A percentile compares a stretch with the other conserved stretches of the same genome.
These are phyloP conservation scores for Caranx melampygus DNA, from an alignment of 2,113 vertebrate genomes.

Conservation along the genomic window DNA sequence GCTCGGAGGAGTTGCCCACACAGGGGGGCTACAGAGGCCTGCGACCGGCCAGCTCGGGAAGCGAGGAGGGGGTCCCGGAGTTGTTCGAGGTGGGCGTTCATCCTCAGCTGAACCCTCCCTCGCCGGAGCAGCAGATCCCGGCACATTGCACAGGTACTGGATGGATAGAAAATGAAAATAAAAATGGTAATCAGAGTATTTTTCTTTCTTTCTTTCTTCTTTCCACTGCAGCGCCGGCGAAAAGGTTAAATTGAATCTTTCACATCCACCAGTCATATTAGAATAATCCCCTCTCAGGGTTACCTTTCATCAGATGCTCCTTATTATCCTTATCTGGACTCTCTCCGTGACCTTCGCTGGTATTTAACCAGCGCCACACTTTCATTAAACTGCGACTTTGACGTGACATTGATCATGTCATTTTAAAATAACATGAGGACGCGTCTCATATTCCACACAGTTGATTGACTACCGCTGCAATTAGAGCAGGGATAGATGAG, in stretches of 20 bases:
- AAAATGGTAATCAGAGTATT: too few species aligned
- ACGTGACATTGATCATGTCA: constrained; percentile 49
- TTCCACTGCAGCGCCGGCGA: not conserved
- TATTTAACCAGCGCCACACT: constrained; percentile 6
- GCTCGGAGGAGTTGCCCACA: constrained; percentile 73
- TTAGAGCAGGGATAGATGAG: constrained; percentile 36
- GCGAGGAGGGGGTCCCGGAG: constrained; percentile 55
- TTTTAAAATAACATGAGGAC: constrained; percentile 34
- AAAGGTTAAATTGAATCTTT: not conserved
- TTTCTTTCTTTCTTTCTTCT: not conserved
- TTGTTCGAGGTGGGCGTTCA: constrained; percentile 40
- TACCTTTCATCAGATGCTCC: constrained; percentile 8
- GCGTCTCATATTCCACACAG: not conserved
- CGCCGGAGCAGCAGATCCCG: constrained; percentile 37
- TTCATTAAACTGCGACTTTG: constrained; percentile 62
- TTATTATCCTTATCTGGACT: constrained; percentile 35
- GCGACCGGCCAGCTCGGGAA: constrained; percentile 51
- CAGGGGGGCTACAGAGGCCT: constrained; percentile 50
- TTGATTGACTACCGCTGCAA: constrained; percentile 40
- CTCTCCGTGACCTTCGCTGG: not conserved
- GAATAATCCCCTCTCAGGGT: constrained; percentile 21
- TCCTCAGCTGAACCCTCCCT: constrained; percentile 24
- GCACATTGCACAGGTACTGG: constrained; percentile 55
- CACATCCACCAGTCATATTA: constrained; percentile 10
- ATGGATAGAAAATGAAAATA: not conserved